Base-by-base conservation (phyloP, 2,888 invertebrate genomes). In the Therioaphis trifolii region DNA sequence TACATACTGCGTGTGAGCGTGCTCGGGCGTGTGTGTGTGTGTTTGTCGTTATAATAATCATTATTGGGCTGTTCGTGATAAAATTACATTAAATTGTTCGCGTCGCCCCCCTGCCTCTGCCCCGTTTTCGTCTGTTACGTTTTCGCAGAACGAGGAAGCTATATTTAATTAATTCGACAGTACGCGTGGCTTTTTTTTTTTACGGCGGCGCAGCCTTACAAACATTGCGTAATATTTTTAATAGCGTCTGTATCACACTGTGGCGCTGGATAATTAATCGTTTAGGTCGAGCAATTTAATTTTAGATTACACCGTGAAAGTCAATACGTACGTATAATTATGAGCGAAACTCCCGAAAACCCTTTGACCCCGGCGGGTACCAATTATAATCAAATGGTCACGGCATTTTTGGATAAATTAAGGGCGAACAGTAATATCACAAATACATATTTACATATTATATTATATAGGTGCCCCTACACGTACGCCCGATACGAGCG, bases 311-410 rank as follows among this genome's bases (percentile, higher is more conserved):
- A 79, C 58, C 69, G 40, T 69, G 79, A 69, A 55, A 79, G 79
- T 55, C 68, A 79, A 79, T 78, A 68, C 68, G n/a, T n/a, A 52
- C 27, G 68, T 78, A 55, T 63, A 77, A 68, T 68, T 69, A 55
- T 15, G 55, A 55, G 68, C 27, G 43, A 55, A 69, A 69, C 69
- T 55, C 55, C 55, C 68, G n/a, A 55, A 69, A 52, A 35, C 35
- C 68, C 35, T 69, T 77, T 63, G 49, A 66, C 63, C 52, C 52
- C 21, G 43, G 71, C 35, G 43, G 46, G 55, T 61, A 80, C 71
- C 71, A 80, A 80, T 80, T 80, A 71, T 71, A 61, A 82, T 49
- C 29, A 82, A 80, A 82, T 21, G 61, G 80, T 82, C 80, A 82
- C 71, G 72, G 46, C 72, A 72, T 72, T 82, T 72, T 63, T 35